Conservation (phyloP, 1,140 invertebrate species). For the Drosophila baimaii region DNA sequence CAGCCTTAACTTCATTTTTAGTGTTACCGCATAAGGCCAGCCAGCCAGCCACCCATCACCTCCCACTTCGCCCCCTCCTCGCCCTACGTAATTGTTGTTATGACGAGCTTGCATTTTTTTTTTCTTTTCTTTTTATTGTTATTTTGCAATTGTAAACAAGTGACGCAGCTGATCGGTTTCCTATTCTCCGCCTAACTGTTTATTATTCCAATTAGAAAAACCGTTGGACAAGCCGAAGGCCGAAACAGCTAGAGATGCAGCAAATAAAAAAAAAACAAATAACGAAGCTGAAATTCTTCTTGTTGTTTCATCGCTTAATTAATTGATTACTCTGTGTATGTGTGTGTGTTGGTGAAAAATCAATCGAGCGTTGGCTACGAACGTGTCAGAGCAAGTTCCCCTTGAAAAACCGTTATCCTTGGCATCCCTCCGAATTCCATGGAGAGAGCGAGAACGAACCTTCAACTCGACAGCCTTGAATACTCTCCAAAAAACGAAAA, state of each 20-base stretch:
- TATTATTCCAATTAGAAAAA: slow-evolving; percentile 16
- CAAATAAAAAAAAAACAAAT: slow-evolving; percentile 4
- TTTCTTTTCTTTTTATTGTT: slow-evolving; percentile 40
- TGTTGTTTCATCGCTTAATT: slow-evolving; percentile 21
- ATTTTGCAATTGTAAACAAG: slow-evolving; percentile 69
- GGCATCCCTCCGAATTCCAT: slow-evolving; percentile 12
- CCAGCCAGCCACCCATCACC: slow-evolving; percentile 13
- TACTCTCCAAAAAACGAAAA: not conserved
- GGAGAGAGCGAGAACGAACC: slow-evolving; percentile 6
- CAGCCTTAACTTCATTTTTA: slow-evolving; percentile 58
- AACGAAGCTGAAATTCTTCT: slow-evolving; percentile 2
- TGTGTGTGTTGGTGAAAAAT: slow-evolving; percentile 27
- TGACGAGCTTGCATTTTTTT: slow-evolving; percentile 42
- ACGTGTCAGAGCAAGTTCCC: not conserved
- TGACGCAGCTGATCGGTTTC: slow-evolving; percentile 37
- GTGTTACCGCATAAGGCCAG: slow-evolving; percentile 68
- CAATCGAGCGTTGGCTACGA: slow-evolving; percentile 10
- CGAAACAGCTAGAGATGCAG: slow-evolving; percentile 6
- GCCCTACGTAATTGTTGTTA: slow-evolving; percentile 57
- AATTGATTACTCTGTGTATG: slow-evolving; percentile 29
- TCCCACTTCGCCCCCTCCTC: slow-evolving; percentile 14
- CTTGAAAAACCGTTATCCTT: slow-evolving; percentile 12
- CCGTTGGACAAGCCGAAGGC: slow-evolving; percentile 8
- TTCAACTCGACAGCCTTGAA: slow-evolving; percentile 17
- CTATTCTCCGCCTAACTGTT: slow-evolving; percentile 20